These are phyloP conservation scores for Sebastes paucispinis DNA, from an alignment of 2,797 vertebrate genomes.

Conservation along the genomic window DNA sequence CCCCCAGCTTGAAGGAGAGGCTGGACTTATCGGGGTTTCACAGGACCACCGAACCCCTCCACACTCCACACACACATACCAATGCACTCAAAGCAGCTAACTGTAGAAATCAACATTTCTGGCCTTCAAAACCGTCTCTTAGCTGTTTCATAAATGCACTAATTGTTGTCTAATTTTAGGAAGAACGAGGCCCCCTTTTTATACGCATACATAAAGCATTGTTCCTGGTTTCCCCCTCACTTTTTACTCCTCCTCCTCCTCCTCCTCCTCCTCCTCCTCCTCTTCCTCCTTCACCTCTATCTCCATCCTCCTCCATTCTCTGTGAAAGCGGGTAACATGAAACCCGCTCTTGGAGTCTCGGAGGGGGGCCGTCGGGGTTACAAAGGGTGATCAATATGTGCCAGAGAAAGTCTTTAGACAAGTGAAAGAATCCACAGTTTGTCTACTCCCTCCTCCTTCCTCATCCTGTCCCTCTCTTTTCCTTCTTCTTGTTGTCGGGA, in stretches of 20 bases:
- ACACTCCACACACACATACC: constrained; percentile 1
- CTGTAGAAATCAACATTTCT: neutral
- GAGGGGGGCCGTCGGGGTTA: constrained; percentile 60
- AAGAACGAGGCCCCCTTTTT: constrained; percentile 25
- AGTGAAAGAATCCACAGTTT: constrained; percentile 75
- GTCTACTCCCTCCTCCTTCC: constrained; percentile 49
- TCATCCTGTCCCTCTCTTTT: constrained; percentile 33
- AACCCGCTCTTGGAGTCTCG: constrained; percentile 56
- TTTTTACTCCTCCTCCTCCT: constrained; percentile 23
- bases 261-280: neutral
- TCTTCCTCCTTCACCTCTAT: constrained; percentile 47
- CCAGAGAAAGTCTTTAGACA: constrained; percentile 76
- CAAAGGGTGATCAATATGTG: constrained; percentile 80
- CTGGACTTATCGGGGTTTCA: constrained; percentile 41
- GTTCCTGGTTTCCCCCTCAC: constrained; percentile 33
- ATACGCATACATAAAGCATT: constrained; percentile 4
- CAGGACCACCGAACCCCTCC: neutral
- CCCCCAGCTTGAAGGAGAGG: constrained; percentile 25
- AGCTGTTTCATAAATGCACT: neutral
- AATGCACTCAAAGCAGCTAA: neutral
- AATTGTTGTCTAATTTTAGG: neutral
- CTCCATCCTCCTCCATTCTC: constrained; percentile 60
- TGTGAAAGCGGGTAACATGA: constrained; percentile 72
- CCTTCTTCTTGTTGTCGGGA: constrained; percentile 50
- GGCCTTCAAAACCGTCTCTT: neutral